Percentiles rank a stretch among this genome's conserved stretches.
phyloP scores from a whole-genome alignment of 2,888 invertebrate species.

The Allacma fusca region DNA sequence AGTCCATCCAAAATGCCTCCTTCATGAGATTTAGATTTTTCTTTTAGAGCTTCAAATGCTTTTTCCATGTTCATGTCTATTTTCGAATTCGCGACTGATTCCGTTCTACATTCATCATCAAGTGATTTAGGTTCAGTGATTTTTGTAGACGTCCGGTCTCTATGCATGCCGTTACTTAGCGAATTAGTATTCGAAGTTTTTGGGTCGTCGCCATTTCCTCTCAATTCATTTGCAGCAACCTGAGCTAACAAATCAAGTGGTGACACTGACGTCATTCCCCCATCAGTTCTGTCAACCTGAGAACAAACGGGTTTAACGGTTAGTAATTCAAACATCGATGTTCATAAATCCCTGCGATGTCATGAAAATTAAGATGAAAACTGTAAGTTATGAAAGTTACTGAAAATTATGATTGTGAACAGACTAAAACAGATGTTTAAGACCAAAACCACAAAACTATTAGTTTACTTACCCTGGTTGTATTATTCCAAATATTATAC shows the following conservation, averaged over 20 bases:
- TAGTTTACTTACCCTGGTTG: not conserved
- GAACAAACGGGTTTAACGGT: no score
- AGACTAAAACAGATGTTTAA: no score
- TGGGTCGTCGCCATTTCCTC: not conserved
- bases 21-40: conserved; percentile 25
- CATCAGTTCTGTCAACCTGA: not conserved
- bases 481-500: conserved; percentile 2
- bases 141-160: not conserved
- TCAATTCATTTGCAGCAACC: conserved; percentile 27
- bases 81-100: not conserved
- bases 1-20: conserved; percentile 39
- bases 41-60: conserved; percentile 22
- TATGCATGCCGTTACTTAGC: not conserved
- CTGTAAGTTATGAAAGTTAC: no score
- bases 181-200: not conserved
- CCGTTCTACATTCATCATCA: not conserved
- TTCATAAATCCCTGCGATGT: no score
- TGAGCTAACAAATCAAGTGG: conserved; percentile 38
- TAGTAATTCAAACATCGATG: no score
- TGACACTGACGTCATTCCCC: not conserved
- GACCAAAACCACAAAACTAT: no score
- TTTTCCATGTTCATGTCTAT: conserved; percentile 8
- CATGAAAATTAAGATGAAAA: no score
- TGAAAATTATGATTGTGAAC: no score
- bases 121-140: not conserved